phyloP scores from a whole-genome alignment of 2,113 vertebrate species.

The Colinus virginianus region DNA sequence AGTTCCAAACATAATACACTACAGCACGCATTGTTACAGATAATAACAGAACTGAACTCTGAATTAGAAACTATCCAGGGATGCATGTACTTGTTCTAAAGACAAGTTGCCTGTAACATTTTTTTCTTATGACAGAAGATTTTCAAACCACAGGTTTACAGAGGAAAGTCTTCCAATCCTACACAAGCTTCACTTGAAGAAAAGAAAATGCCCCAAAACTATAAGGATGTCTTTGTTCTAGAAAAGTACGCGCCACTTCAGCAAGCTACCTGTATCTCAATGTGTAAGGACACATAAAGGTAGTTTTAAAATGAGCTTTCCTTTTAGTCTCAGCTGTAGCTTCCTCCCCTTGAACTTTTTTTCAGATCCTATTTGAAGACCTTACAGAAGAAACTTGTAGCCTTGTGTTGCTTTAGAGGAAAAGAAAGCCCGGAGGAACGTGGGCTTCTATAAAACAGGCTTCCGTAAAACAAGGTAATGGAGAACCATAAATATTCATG shows the following conservation, averaged over 20 bases:
- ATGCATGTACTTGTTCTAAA: background rate
- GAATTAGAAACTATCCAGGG: background rate
- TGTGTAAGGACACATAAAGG: background rate
- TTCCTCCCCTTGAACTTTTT: background rate
- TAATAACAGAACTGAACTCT: background rate
- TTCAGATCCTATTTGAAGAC: background rate
- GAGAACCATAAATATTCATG: rapidly evolving
- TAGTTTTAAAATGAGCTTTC: background rate
- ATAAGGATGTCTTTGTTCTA: background rate
- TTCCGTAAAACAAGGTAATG: rapidly evolving
- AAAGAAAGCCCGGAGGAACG: background rate
- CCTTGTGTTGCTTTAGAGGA: background rate
- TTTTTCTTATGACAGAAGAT: rapidly evolving
- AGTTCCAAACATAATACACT: background rate
- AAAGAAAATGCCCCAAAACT: rapidly evolving
- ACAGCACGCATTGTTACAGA: background rate
- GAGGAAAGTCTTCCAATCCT: background rate
- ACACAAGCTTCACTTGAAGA: rapidly evolving
- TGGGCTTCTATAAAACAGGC: background rate
- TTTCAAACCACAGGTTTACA: background rate
- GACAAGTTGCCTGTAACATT: rapidly evolving
- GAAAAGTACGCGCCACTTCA: background rate
- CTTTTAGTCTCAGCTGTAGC: background rate
- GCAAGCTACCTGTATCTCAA: rapidly evolving
- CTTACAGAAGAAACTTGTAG: background rate